Base-by-base conservation (phyloP, 2,113 vertebrate genomes). In the Percina caprodes region DNA sequence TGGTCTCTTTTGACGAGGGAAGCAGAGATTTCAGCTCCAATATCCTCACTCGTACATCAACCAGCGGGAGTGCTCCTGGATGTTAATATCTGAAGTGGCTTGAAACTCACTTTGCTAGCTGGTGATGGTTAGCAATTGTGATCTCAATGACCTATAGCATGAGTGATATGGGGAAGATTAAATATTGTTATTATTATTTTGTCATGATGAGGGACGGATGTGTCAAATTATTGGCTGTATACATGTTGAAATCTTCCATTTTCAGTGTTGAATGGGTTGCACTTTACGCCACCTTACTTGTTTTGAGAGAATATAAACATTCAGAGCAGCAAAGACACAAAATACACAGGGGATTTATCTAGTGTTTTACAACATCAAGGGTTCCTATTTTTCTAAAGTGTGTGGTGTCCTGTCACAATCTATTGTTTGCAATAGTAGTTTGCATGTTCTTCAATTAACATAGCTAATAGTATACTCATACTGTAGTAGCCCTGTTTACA, bases 371-470 rank as follows among this genome's bases (percentile, higher is more conserved):
- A 35, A 30, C 9, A 54, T 55, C 9, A 42, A 3, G 48, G 58
- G 18, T 72, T 67, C 19, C n/a, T 21, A 39, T 69, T 12, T 59
- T 7, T 63, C 8, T 66, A 2, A 19, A 21, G 16, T 18, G 9
- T 3, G 35, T 18, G 21, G n/a, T 39, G n/a, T 46, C 59, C 14
- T 26, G 30, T 59, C 45, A 39, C 46, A 9, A 23, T 65, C 10
- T 30, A 0, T 18, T 74, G 54, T 80, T 35, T 61, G 66, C n/a
- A 59, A 16, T 69, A 24, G 48, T 62, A 76, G 52, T 84, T 69
- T 86, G 78, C 85, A 89, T 92, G 87, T 39, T 62, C 42, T 84
- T 69, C 42, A 24, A 61, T 68, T 86, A 86, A 74, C 69, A 46
- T 71, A 71, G 72, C 24, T 65, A 11, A 54, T 79, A 77, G 75